Conservation (phyloP, 2,797 vertebrate species). For the Molothrus aeneus region DNA sequence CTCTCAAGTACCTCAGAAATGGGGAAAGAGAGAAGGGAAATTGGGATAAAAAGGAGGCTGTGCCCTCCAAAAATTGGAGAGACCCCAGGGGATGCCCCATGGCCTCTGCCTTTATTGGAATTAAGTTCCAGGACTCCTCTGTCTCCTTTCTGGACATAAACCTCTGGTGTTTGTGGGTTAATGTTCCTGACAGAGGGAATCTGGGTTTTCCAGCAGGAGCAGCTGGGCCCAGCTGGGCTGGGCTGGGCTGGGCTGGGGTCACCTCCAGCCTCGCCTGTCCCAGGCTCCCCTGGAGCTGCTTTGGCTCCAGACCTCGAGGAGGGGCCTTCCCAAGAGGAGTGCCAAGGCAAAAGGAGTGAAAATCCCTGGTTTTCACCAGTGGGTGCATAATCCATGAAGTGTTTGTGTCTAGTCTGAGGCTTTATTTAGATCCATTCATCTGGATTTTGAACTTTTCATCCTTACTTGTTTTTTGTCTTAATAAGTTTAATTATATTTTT, state of each 20-base stretch:
- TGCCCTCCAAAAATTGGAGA: fast-evolving
- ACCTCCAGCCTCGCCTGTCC: neutral
- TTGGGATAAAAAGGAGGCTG: neutral
- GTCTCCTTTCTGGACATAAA: neutral
- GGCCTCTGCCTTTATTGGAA: neutral
- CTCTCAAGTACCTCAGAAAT: neutral
- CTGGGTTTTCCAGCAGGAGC: neutral
- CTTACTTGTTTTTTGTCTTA: neutral
- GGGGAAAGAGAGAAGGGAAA: neutral
- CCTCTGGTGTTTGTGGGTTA: neutral
- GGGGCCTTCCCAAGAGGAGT: neutral
- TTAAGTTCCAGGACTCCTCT: neutral
- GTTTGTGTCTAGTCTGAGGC: neutral
- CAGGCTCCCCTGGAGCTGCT: neutral
- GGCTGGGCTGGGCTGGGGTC: neutral
- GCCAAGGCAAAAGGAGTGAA: neutral
- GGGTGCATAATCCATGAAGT: neutral
- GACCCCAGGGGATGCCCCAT: neutral
- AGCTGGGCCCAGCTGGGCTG: neutral
- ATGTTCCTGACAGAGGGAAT: neutral
- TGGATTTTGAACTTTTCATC: neutral
- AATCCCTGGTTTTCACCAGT: neutral
- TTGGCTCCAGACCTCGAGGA: neutral
- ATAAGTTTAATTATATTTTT: neutral
- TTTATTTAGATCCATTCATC: neutral